Evolutionary conservation across 2,797 vertebrate species (phyloP).

Genomic region (Falco rusticolus): DNA sequence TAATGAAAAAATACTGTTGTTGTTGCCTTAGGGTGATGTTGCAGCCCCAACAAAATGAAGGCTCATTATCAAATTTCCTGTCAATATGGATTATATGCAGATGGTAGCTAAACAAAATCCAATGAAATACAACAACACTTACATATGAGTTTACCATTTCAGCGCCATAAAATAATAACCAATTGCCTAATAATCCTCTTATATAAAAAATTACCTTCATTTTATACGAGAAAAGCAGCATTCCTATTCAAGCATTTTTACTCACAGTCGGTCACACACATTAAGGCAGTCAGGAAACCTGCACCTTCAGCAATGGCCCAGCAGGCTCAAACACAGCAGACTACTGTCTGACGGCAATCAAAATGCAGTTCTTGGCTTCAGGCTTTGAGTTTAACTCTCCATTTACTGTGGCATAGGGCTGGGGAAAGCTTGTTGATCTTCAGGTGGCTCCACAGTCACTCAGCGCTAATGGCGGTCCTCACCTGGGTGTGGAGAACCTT

Average conservation of each 20-base stretch:
- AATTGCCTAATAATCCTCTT: background rate
- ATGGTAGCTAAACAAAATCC: background rate
- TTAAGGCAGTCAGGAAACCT: background rate
- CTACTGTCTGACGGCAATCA: background rate
- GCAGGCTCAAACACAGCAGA: background rate
- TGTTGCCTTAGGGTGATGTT: conserved; percentile 34
- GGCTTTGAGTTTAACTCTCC: background rate
- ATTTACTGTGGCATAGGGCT: background rate
- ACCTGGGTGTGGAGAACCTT: background rate
- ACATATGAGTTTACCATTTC: background rate
- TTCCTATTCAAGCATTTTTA: background rate
- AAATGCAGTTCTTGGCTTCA: background rate
- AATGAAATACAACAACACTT: background rate
- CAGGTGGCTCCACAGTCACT: background rate
- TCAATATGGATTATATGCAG: background rate
- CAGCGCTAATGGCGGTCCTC: accelerated
- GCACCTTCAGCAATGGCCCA: background rate
- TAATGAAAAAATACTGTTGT: background rate
- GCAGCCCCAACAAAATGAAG: background rate
- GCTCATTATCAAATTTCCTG: conserved; percentile 37
- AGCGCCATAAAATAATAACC: background rate
- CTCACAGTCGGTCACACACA: background rate
- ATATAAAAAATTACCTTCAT: conserved; percentile 6
- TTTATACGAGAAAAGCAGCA: background rate
- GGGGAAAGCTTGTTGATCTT: background rate